These are phyloP conservation scores for Oreamnos americanus DNA, from an alignment of 2,113 vertebrate genomes.

Conservation along the genomic window DNA sequence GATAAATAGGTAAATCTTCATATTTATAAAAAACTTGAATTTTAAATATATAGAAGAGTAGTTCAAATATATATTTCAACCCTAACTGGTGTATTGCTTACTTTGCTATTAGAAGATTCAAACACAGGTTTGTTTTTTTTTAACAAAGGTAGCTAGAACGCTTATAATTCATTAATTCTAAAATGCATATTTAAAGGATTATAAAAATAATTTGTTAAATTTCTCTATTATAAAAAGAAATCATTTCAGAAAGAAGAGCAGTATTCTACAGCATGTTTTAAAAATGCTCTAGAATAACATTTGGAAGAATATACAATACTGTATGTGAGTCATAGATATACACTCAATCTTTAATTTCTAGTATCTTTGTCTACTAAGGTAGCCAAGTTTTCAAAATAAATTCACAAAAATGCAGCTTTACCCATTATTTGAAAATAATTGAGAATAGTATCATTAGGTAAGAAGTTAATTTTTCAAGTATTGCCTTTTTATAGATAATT, in stretches of 20 bases:
- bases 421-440: neutral
- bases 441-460: neutral
- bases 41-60: conserved; percentile 13
- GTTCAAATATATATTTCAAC: conserved; percentile 27
- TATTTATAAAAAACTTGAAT: conserved; percentile 23
- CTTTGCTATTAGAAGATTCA: conserved; percentile 26
- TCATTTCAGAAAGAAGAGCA: conserved; percentile 6
- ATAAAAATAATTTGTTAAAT: neutral
- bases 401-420: neutral
- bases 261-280: neutral
- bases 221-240: neutral
- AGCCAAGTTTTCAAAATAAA: conserved; percentile 31
- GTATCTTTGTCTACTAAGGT: neutral
- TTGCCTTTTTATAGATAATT: neutral
- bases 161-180: neutral
- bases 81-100: neutral
- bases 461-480: conserved; percentile 27
- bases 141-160: neutral
- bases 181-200: neutral
- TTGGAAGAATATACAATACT: neutral
- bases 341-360: conserved; percentile 6
- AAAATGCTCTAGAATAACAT: neutral
- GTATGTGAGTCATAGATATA: neutral
- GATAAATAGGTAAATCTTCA: conserved; percentile 22
- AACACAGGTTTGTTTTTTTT: neutral